A percentile compares a stretch with the other conserved stretches of the same genome.
Conservation (phyloP, 2,113 vertebrate species). For the Dicerorhinus sumatrensis region DNA sequence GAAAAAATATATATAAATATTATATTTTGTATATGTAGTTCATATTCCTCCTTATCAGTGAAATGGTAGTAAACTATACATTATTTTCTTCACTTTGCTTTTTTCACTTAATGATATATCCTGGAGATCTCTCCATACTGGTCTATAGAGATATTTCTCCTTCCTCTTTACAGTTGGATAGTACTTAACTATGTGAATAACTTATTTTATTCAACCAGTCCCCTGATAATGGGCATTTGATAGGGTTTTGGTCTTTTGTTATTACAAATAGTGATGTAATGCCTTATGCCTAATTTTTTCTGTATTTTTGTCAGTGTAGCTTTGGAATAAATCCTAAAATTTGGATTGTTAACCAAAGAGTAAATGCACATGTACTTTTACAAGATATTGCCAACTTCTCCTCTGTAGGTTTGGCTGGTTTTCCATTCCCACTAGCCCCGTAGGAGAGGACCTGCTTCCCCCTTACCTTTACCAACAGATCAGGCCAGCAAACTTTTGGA, state of each 20-base stretch:
- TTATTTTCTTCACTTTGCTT: background rate
- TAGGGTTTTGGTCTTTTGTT: background rate
- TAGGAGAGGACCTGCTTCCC: background rate
- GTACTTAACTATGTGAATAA: background rate
- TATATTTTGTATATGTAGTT: background rate
- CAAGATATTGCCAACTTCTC: background rate
- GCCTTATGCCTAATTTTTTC: background rate
- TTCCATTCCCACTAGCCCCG: background rate
- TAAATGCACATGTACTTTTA: background rate
- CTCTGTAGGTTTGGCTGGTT: background rate
- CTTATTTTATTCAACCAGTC: background rate
- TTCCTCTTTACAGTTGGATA: too few species aligned
- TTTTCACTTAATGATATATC: background rate
- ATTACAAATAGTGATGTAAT: background rate
- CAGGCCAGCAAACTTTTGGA: too few species aligned
- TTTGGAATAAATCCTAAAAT: background rate
- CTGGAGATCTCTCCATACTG: background rate
- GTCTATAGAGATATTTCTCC: background rate
- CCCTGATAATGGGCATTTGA: background rate
- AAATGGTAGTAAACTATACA: background rate
- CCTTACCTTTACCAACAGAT: too few species aligned
- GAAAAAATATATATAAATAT: background rate
- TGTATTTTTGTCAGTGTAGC: background rate
- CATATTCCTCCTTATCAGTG: background rate
- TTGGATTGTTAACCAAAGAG: background rate